A percentile compares a stretch with the other conserved stretches of the same genome.
phyloP scores from a whole-genome alignment of 1,140 invertebrate species.

The Laodelphax striatellus region DNA sequence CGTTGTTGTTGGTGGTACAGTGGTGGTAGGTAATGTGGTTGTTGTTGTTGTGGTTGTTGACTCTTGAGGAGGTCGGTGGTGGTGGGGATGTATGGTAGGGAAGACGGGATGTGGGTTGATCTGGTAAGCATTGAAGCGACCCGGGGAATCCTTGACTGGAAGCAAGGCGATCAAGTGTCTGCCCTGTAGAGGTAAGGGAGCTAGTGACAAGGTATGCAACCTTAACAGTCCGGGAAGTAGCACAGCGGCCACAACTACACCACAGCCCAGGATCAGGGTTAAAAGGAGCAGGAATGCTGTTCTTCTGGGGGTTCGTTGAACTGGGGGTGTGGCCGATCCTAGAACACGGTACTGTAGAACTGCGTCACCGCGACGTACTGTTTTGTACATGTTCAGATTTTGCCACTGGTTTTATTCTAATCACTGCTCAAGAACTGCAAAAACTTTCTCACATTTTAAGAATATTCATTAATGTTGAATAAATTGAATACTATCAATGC shows the following conservation, averaged over 20 bases:
- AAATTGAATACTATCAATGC: no score
- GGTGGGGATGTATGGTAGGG: background rate
- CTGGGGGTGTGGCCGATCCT: background rate
- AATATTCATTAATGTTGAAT: no score
- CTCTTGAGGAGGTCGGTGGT: background rate
- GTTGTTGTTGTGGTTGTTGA: constrained; percentile 8
- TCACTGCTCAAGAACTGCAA: no score
- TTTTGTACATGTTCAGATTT: constrained; percentile 54
- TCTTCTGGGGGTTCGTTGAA: background rate
- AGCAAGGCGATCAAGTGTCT: constrained; percentile 15
- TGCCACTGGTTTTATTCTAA: no score
- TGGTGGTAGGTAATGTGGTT: background rate
- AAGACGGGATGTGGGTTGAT: background rate
- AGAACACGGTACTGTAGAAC: constrained; percentile 60
- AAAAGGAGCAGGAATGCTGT: constrained; percentile 13
- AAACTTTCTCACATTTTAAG: no score
- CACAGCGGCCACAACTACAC: constrained; percentile 15
- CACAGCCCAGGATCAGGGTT: constrained; percentile 15
- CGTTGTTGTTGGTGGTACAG: background rate
- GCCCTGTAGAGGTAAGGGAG: constrained; percentile 5
- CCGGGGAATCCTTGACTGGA: constrained; percentile 12
- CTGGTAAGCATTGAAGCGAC: constrained; percentile 10
- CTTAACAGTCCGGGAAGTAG: constrained; percentile 13
- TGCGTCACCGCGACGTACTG: constrained; percentile 56
- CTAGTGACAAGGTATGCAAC: constrained; percentile 15